Base-by-base conservation (phyloP, 1,140 invertebrate species). In the Bradynema listronoti region DNA sequence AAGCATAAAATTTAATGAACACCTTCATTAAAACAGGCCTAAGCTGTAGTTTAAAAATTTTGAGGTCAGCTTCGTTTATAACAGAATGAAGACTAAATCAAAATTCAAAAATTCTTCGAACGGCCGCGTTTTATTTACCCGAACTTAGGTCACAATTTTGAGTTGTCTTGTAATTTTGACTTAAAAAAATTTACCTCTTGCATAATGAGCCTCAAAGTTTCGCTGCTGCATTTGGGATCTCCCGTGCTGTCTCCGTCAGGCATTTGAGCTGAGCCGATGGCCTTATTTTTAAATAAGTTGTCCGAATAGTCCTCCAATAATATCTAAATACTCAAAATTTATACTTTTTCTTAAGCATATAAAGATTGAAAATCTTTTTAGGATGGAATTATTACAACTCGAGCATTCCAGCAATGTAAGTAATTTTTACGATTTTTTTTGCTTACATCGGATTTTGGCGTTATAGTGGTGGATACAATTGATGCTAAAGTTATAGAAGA, bases 131-230 rank as follows among this genome's bases (percentile, higher is more conserved):
- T n/a, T n/a, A n/a, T n/a, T n/a, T n/a, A n/a, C n/a, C n/a, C n/a
- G n/a, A n/a, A n/a, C n/a, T n/a, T n/a, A n/a, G n/a, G n/a, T n/a
- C n/a, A n/a, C n/a, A n/a, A n/a, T n/a, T 7, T 5, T 6, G 24
- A n/a, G 4, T 42, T 5, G 30, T 2, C 4, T 33, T 41, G 19
- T 9, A 41, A 63, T 32, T 19, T 22, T 61, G 25, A 56, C 27
- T n/a, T 57, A 16, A 24, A 58, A 22, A 25, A 32, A 36, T 30
- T 34, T 41, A 73, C 66, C 51, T 69, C 71, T 5, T 73, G 64
- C 67, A 69, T 69, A 19, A 69, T 69, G n/a, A 52, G 41, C 32
- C 66, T 46, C 29, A 69, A 56, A 7, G 66, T 69, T n/a, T 73
- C 66, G 30, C 56, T 63, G 27, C 59, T 66, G 49, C 67, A 69